Evolutionary conservation across 2,797 vertebrate genomes (phyloP), one percentile per base, ranked within the genome.

Genomic region (Muraenolepis orangiensis): DNA sequence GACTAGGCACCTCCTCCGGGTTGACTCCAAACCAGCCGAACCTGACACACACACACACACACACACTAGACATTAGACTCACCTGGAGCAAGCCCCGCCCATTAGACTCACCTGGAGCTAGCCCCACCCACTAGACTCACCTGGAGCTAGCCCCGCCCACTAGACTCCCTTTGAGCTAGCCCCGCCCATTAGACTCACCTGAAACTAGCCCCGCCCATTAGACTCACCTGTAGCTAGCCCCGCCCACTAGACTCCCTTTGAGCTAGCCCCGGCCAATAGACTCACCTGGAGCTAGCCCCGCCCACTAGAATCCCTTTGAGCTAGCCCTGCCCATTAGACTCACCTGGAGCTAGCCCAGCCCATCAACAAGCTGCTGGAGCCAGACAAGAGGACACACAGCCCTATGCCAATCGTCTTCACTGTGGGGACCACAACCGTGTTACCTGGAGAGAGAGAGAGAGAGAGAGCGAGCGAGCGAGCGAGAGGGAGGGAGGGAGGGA

Each of bases 281-380:
- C 76, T 93, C 87, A 98, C 97, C 95, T 95, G 87, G 96, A 42
- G 6, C 40, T 6, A 42, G 40, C 2, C 12, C n/a, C n/a, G n/a
- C n/a, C n/a, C n/a, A n/a, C n/a, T n/a, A 12, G 0, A 76, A 76
- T 93, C 87, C 97, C 97, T 95, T 95, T 87, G 96, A 61, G 16
- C 51, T 18, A 20, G 51, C 16, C 16, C 4, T 8, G 4, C 4
- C 8, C 34, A 36, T 4, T 36, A 0, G 0, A 76, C 77, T 93
- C 88, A 98, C 97, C 95, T 95, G 87, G 96, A 96, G 89, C 92
- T 97, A 73, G 95, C 95, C 97, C 97, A 98, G 71, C 95, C 95
- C 78, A 95, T 95, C 77, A 98, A 71, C 80, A 98, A 81, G 79
- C 95, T 95, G 61, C 94, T 93, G 71, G 95, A 95, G 74, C 95